These are phyloP conservation scores for Platysternon megacephalum DNA, from an alignment of 2,113 vertebrate genomes.

Conservation along the genomic window DNA sequence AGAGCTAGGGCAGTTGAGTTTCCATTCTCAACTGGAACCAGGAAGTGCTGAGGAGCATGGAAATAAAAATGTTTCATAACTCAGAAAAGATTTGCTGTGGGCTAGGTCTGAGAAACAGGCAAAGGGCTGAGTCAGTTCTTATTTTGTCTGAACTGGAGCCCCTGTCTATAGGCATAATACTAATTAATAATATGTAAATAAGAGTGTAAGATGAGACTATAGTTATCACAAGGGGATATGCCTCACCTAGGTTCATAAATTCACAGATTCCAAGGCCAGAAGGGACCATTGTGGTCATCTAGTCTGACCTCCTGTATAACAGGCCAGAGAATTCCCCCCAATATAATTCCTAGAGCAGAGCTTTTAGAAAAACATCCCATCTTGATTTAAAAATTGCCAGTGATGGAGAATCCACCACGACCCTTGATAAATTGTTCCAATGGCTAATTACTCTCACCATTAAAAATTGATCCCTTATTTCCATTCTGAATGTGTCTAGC, in stretches of 20 bases:
- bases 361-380: neutral
- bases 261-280: neutral
- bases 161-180: slow-evolving; percentile 4
- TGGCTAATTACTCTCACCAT: neutral
- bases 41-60: slow-evolving; percentile 49
- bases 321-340: neutral
- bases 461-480: neutral
- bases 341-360: neutral
- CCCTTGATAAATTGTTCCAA: neutral
- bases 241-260: neutral
- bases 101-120: neutral
- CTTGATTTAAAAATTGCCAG: neutral
- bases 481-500: neutral
- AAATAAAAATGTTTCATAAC: slow-evolving; percentile 18
- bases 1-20: slow-evolving; percentile 49
- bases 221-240: neutral
- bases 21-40: neutral
- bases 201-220: accelerated
- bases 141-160: slow-evolving; percentile 65
- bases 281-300: neutral
- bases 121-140: slow-evolving; percentile 33
- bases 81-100: slow-evolving; percentile 32
- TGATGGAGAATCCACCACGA: neutral
- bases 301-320: neutral
- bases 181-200: neutral